These are phyloP conservation scores for Pomatostomus ruficeps DNA, from an alignment of 2,113 vertebrate genomes.

Conservation along the genomic window DNA sequence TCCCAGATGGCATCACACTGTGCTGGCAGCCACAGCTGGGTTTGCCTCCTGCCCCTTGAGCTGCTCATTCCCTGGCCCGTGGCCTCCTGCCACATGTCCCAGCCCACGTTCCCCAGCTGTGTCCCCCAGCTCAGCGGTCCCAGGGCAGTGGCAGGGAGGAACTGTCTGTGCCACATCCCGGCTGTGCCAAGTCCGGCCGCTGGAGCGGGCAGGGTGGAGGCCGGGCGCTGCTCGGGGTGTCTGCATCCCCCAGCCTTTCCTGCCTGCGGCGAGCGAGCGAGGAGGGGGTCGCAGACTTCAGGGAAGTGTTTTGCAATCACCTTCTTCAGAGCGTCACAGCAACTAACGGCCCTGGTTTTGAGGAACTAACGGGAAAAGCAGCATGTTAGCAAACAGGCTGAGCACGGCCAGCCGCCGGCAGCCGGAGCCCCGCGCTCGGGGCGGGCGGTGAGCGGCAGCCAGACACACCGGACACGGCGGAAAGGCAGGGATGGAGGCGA, in stretches of 20 bases:
- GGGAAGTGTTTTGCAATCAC: conserved; percentile 69
- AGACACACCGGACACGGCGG: neutral
- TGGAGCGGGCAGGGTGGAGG: neutral
- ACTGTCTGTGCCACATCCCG: fast-evolving
- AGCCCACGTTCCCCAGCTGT: too few relatives aligned
- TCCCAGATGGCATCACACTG: neutral
- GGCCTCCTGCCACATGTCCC: neutral
- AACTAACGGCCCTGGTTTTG: conserved; percentile 62
- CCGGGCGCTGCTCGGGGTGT: neutral
- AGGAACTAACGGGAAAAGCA: conserved; percentile 49
- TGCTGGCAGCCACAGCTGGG: fast-evolving
- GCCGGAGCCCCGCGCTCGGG: fast-evolving
- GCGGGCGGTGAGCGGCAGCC: neutral
- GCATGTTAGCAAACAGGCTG: neutral
- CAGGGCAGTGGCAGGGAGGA: neutral
- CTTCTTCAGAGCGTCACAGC: conserved; percentile 51
- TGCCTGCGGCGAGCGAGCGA: neutral
- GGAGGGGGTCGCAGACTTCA: conserved; percentile 17
- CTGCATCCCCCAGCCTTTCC: neutral
- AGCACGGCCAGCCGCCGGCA: neutral
- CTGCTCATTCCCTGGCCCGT: neutral
- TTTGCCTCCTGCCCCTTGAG: neutral
- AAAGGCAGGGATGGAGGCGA: neutral
- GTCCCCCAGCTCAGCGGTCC: neutral
- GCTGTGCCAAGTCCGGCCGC: neutral